Conservation (phyloP, 2,113 vertebrate species). For the Macroglossus sobrinus region DNA sequence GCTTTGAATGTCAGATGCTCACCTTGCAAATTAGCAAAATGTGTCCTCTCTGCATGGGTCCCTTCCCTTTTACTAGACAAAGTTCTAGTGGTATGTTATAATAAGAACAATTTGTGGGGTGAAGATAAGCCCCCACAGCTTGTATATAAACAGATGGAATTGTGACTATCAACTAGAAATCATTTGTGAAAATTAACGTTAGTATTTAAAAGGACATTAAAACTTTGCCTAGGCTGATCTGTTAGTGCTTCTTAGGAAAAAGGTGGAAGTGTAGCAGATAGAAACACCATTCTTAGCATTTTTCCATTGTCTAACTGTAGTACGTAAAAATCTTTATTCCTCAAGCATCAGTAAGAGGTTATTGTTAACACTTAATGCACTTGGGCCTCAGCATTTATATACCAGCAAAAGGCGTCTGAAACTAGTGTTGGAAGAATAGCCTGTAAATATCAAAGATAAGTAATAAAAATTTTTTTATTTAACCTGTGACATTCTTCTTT, state of each 20-base stretch:
- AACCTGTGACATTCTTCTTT: neutral
- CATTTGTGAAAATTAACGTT: constrained; percentile 69
- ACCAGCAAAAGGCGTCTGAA: neutral
- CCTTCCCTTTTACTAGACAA: neutral
- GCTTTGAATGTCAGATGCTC: constrained; percentile 54
- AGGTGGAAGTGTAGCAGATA: neutral
- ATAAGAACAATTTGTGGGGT: constrained; percentile 38
- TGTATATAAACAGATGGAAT: constrained; percentile 49
- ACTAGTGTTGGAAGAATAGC: neutral
- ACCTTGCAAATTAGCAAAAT: constrained; percentile 52
- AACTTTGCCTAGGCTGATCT: constrained; percentile 45
- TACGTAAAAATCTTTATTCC: neutral
- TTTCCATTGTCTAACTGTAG: neutral
- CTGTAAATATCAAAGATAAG: neutral
- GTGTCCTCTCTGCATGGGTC: constrained; percentile 40
- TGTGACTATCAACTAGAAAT: constrained; percentile 65
- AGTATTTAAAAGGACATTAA: neutral
- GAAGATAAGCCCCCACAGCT: constrained; percentile 60
- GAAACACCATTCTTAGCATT: neutral
- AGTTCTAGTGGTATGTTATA: neutral
- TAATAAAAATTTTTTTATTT: neutral
- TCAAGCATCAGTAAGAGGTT: neutral
- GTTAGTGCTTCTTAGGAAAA: neutral
- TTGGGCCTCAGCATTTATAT: neutral
- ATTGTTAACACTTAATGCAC: neutral